Evolutionary conservation across 2,888 invertebrate genomes (phyloP).

Genomic region (Crepidodera aurea): DNA sequence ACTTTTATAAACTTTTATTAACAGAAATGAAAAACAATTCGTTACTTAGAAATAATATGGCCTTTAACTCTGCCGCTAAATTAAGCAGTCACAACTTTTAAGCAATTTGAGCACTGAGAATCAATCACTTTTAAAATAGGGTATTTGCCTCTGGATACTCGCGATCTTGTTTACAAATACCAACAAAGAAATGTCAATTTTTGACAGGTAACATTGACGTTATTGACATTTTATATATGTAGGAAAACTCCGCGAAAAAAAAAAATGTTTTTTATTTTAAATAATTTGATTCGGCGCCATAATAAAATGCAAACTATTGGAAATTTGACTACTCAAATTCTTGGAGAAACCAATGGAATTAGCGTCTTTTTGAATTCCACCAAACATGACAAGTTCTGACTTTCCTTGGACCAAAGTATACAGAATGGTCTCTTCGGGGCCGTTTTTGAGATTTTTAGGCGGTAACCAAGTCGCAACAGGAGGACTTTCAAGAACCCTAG

Average conservation of each 20-base stretch:
- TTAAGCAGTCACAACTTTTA: background rate
- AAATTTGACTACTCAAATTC: constrained; percentile 72
- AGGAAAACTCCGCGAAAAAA: background rate
- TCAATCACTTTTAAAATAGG: background rate
- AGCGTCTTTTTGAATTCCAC: constrained; percentile 89
- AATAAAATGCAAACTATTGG: constrained; percentile 80
- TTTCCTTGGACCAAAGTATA: constrained; percentile 90
- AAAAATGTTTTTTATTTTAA: constrained; percentile 60
- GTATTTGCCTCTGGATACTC: no score
- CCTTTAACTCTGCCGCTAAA: background rate
- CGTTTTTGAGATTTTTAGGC: constrained; percentile 65
- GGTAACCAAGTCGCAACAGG: constrained; percentile 76
- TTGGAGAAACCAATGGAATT: constrained; percentile 64
- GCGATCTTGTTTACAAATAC: no score
- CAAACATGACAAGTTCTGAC: constrained; percentile 93
- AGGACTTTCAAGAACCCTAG: constrained; percentile 71
- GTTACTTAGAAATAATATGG: background rate
- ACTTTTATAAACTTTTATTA: background rate
- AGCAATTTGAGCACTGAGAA: constrained; percentile 5
- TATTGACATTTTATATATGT: background rate
- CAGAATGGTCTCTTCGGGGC: constrained; percentile 87
- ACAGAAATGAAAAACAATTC: background rate
- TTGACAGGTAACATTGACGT: background rate
- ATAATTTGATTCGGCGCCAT: constrained; percentile 76
- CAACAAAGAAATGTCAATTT: background rate